These are phyloP conservation scores for Cyclargus thomasi DNA, from an alignment of 1,140 invertebrate genomes.

Conservation along the genomic window DNA sequence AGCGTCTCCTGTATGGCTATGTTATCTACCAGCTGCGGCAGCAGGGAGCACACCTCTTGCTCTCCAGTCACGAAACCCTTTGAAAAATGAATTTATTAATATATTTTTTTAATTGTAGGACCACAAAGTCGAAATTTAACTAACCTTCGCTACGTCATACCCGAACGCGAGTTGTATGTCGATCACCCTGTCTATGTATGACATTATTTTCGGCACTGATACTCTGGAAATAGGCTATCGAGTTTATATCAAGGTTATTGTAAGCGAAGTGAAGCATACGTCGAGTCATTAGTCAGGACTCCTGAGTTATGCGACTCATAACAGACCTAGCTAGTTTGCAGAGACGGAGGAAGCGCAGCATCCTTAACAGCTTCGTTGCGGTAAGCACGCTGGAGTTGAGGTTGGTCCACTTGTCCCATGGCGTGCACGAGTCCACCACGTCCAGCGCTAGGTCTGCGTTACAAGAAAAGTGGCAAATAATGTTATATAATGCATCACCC, in stretches of 20 bases:
- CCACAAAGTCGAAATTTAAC: too few relatives aligned
- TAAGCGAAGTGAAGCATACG: too few relatives aligned
- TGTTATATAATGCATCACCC: too few relatives aligned
- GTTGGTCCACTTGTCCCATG: conserved; percentile 58
- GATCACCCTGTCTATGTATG: conserved; percentile 63
- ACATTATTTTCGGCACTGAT: conserved; percentile 61
- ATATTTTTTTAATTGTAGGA: neutral
- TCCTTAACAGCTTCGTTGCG: conserved; percentile 58
- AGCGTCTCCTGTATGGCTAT: conserved; percentile 61
- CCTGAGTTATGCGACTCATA: neutral
- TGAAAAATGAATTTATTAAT: neutral
- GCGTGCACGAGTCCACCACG: conserved; percentile 44
- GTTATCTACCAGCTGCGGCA: conserved; percentile 77
- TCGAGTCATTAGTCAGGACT: neutral
- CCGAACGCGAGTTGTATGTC: conserved; percentile 63
- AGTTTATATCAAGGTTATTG: too few relatives aligned
- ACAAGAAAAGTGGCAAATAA: too few relatives aligned
- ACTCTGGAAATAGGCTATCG: conserved; percentile 37
- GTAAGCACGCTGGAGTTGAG: conserved; percentile 56
- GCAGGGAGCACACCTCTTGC: conserved; percentile 75
- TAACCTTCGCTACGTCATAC: conserved; percentile 62
- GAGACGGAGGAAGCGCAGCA: conserved; percentile 54
- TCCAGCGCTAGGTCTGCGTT: conserved; percentile 51
- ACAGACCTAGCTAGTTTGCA: conserved; percentile 57
- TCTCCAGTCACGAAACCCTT: conserved; percentile 76